Conservation (phyloP, 2,113 vertebrate species). For the Crocuta crocuta region DNA sequence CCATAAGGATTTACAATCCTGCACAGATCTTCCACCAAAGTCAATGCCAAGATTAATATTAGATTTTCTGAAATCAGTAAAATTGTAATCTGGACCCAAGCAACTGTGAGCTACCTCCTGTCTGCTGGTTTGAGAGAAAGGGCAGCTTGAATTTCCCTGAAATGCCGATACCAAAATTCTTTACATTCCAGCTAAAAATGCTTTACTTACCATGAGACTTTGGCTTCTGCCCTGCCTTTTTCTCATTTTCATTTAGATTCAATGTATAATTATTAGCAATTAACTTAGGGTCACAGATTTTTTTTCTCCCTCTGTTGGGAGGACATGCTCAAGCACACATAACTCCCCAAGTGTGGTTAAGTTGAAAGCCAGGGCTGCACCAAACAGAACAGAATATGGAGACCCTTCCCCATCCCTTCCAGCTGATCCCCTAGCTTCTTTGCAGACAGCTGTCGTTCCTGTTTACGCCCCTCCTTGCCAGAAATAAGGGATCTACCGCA, state of each 20-base stretch:
- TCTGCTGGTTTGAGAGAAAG: background rate
- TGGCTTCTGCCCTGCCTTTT: constrained; percentile 53
- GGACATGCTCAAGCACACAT: background rate
- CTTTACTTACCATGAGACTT: constrained; percentile 60
- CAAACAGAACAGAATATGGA: constrained; percentile 14
- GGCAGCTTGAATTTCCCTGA: constrained; percentile 77
- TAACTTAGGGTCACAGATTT: constrained; percentile 60
- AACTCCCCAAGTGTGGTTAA: background rate
- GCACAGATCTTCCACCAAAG: background rate
- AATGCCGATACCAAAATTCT: constrained; percentile 79
- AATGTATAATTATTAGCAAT: constrained; percentile 54
- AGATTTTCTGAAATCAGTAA: constrained; percentile 59
- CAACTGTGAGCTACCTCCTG: constrained; percentile 41
- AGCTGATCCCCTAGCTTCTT: constrained; percentile 79
- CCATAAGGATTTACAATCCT: background rate
- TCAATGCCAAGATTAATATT: constrained; percentile 11
- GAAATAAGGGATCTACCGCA: constrained; percentile 74
- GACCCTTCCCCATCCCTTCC: constrained; percentile 71
- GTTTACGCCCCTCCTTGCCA: constrained; percentile 83
- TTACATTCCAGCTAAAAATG: constrained; percentile 81
- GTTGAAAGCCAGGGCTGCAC: constrained; percentile 41
- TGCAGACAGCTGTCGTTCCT: constrained; percentile 84
- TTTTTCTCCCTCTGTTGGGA: constrained; percentile 22
- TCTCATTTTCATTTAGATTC: constrained; percentile 38
- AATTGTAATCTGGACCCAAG: constrained; percentile 34